Conservation (phyloP, 2,113 vertebrate species). For the Callospermophilus lateralis region DNA sequence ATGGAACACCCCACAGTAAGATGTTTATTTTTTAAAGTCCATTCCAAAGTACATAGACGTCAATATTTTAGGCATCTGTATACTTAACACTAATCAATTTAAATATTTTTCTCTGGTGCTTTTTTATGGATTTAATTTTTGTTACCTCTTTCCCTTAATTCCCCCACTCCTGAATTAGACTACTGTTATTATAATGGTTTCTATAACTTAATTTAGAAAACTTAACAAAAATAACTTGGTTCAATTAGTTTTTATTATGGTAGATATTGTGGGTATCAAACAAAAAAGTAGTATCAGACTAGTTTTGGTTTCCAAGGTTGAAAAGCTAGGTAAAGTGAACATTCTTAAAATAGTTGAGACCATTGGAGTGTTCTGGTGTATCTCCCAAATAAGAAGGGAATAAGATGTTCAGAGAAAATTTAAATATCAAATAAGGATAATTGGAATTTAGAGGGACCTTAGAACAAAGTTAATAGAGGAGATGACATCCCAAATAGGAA, state of each 20-base stretch:
- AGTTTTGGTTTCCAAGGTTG: conserved; percentile 2
- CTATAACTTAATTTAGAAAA: not conserved
- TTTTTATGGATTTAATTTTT: conserved; percentile 30
- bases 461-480: not conserved
- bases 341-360: not conserved
- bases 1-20: not conserved
- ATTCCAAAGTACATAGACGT: not conserved
- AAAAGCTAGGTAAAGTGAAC: not conserved
- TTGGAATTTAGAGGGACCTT: not conserved
- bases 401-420: not conserved
- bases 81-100: not conserved
- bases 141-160: not conserved
- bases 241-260: not conserved
- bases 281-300: not conserved
- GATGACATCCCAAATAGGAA: not conserved
- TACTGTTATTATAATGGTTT: not conserved
- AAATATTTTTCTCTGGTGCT: not conserved
- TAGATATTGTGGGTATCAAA: not conserved
- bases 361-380: not conserved
- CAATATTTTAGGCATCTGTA: not conserved
- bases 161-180: not conserved
- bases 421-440: not conserved
- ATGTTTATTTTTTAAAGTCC: not conserved
- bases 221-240: not conserved
- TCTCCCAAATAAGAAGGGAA: not conserved